Evolutionary conservation across 2,113 vertebrate species (phyloP).

Genomic region (Stictonetta naevosa): DNA sequence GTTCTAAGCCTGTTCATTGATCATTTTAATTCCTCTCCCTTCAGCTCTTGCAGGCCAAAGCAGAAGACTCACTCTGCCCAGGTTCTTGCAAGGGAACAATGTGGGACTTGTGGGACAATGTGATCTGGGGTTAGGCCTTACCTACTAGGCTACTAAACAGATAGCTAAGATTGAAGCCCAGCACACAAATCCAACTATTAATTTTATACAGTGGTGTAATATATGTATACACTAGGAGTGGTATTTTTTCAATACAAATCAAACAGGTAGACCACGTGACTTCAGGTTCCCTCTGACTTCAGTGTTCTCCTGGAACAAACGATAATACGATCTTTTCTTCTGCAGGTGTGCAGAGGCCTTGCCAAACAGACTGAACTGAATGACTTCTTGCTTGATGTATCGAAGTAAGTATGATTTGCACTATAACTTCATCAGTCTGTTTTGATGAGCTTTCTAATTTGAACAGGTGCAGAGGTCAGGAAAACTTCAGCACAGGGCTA

Average conservation of each 20-base stretch:
- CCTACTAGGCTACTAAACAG: neutral
- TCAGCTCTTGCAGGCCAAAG: neutral
- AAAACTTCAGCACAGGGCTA: neutral
- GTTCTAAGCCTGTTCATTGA: neutral
- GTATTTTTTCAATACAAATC: neutral
- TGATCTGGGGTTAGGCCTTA: neutral
- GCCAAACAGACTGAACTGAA: slow-evolving; percentile 99
- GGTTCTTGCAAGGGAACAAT: neutral
- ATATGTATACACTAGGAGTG: neutral
- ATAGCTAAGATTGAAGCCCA: neutral
- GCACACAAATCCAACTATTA: neutral
- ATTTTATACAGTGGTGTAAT: neutral
- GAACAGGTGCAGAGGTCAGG: neutral
- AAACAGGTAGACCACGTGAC: neutral
- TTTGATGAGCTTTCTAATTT: neutral
- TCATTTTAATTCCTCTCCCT: neutral
- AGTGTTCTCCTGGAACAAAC: slow-evolving; percentile 9
- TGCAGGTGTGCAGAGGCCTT: slow-evolving; percentile 94
- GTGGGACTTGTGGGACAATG: no score
- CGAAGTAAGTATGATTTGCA: slow-evolving; percentile 87
- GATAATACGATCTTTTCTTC: neutral
- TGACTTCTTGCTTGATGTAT: slow-evolving; percentile 98
- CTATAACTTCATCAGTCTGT: neutral
- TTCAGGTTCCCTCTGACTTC: neutral
- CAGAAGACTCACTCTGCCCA: neutral